phyloP scores from a whole-genome alignment of 2,888 invertebrate species.

The Eupithecia subumbrata region DNA sequence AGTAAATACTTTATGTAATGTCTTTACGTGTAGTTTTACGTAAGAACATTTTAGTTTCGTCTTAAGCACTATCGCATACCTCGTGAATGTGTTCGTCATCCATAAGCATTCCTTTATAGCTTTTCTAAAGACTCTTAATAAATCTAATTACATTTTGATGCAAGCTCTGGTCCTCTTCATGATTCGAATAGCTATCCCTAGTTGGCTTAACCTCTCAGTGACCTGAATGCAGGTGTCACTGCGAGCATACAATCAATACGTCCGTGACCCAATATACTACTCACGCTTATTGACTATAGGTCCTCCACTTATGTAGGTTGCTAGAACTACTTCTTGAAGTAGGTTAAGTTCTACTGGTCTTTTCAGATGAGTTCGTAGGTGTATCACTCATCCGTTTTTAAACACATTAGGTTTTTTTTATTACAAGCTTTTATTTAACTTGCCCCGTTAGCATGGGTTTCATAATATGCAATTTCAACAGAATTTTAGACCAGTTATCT shows the following conservation, averaged over 20 bases:
- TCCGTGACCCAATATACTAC: not conserved
- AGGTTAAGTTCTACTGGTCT: not conserved
- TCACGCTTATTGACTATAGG: not conserved
- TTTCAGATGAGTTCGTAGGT: not conserved
- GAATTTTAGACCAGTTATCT: too few species aligned
- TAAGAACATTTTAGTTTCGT: not conserved
- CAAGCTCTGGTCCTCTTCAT: not conserved
- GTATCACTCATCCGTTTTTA: too few species aligned
- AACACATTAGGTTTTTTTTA: too few species aligned
- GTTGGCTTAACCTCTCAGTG: not conserved
- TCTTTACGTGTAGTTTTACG: too few species aligned
- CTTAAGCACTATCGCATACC: not conserved
- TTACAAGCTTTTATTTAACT: too few species aligned
- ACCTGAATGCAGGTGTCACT: not conserved
- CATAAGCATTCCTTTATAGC: not conserved
- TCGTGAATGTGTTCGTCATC: not conserved
- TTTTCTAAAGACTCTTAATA: not conserved
- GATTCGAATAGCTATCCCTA: not conserved
- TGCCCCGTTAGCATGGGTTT: too few species aligned
- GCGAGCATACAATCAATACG: not conserved
- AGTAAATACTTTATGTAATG: not conserved
- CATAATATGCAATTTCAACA: too few species aligned
- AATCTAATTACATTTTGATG: not conserved
- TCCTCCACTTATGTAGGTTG: not conserved
- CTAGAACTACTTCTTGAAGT: not conserved